Base-by-base conservation (phyloP, 2,113 vertebrate species). In the Myodes glareolus region DNA sequence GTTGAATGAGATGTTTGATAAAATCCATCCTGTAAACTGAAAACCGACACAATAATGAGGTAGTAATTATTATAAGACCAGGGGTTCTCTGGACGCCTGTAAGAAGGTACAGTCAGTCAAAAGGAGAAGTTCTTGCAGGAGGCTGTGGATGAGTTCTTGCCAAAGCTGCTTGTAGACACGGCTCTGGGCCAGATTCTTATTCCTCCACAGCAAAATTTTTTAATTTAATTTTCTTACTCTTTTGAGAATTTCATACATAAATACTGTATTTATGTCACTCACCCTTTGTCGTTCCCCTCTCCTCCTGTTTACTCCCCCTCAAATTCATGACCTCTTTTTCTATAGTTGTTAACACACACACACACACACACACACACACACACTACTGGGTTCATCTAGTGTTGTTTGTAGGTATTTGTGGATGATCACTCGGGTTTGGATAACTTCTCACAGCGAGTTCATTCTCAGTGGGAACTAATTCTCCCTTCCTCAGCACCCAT, bases 1-100 rank as follows among this genome's bases (percentile, higher is more conserved):
- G 81, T 94, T 76, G 89, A 91, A 93, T 85, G 52, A 95, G 82
- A 91, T 87, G 47, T 29, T 94, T 67, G 52, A 80, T 58, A 67
- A 63, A 52, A 92, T 78, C 23, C n/a, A 85, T 81, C 81, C 82
- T 86, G 1, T 36, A 89, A 82, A 39, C 19, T 86, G 21, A 10
- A 96, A 94, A 89, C 84, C 50, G 77, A 78, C 92, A 77, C 33
- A 63, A 81, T 77, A 73, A n/a, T 42, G 76, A 81, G 89, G 16
- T 50, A 63, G 42, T 77, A 58, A 27, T 91, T 87, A 68, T 65
- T 81, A 3, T 5, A 67, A 31, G 65, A 19, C 65, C 58, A 47
- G 4, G 42, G n/a, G 86, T 91, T 96, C 39, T 93, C 39, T 82
- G 45, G 86, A 73, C 12, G 73, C 9, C 67, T 73, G 7, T 2